These are phyloP conservation scores for Lydus trimaculatus DNA, from an alignment of 2,888 invertebrate species.

Conservation along the genomic window DNA sequence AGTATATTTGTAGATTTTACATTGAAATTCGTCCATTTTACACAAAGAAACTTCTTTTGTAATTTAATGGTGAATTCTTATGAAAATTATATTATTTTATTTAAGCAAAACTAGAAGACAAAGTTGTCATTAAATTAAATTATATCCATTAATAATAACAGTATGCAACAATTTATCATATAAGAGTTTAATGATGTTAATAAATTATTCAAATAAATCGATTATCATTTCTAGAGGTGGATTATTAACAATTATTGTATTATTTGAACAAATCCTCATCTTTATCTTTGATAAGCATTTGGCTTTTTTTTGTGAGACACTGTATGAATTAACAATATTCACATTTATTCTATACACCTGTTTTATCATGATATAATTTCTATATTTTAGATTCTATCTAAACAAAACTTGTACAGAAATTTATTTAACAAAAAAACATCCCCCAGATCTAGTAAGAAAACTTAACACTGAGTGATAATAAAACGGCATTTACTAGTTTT, in stretches of 20 bases:
- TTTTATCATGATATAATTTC: too few species aligned
- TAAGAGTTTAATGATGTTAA: background rate
- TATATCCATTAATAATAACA: background rate
- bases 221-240: background rate
- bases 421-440: background rate
- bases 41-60: background rate
- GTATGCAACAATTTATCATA: background rate
- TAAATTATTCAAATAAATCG: background rate
- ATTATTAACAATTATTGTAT: too few species aligned
- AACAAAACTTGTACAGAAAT: too few species aligned
- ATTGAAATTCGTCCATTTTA: background rate
- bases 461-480: conserved; percentile 20
- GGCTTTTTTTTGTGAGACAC: too few species aligned
- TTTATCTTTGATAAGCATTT: too few species aligned
- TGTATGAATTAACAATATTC: too few species aligned
- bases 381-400: too few species aligned
- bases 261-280: too few species aligned
- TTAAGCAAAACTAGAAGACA: background rate
- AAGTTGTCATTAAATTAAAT: background rate
- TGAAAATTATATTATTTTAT: background rate
- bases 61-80: background rate
- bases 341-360: too few species aligned
- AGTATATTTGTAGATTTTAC: background rate
- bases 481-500: conserved; percentile 19
- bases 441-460: background rate